phyloP scores from a whole-genome alignment of 1,140 invertebrate genomes.

The Solen grandis region DNA sequence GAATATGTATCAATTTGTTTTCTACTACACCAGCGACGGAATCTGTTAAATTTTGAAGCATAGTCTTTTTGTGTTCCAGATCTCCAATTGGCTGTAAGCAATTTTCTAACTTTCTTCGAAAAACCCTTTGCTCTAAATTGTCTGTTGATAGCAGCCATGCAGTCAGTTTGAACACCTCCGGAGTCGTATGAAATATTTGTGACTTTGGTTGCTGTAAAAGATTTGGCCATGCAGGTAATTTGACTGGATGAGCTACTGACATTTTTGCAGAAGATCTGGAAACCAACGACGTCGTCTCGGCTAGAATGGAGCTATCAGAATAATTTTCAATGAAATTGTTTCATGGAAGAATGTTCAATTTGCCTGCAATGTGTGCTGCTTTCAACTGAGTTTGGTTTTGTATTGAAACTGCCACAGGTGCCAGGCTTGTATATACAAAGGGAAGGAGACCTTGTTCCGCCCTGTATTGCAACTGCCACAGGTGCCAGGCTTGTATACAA shows the following conservation, averaged over 20 bases:
- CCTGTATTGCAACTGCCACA: too few relatives aligned
- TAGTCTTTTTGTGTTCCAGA: slow-evolving; percentile 21
- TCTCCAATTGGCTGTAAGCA: slow-evolving; percentile 1
- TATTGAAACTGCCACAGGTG: neutral
- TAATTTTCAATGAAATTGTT: slow-evolving; percentile 46
- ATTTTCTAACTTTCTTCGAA: slow-evolving; percentile 21
- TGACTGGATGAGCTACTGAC: neutral
- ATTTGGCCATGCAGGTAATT: slow-evolving; percentile 8
- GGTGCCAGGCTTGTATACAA: too few relatives aligned
- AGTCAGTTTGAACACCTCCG: neutral
- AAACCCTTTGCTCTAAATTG: neutral
- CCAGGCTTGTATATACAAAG: neutral
- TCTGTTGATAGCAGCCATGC: neutral
- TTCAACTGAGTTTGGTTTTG: neutral
- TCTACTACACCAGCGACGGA: slow-evolving; percentile 1
- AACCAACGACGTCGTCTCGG: neutral
- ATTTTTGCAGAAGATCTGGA: neutral
- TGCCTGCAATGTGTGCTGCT: slow-evolving; percentile 12
- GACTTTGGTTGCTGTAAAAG: neutral
- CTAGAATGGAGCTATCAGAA: slow-evolving; percentile 31
- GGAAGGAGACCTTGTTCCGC: neutral
- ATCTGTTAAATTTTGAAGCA: slow-evolving; percentile 38
- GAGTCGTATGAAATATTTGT: neutral
- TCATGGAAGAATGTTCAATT: slow-evolving; percentile 7
- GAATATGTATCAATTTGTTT: slow-evolving; percentile 26